Conservation (phyloP, 2,888 invertebrate genomes). For the Phasia obesa region DNA sequence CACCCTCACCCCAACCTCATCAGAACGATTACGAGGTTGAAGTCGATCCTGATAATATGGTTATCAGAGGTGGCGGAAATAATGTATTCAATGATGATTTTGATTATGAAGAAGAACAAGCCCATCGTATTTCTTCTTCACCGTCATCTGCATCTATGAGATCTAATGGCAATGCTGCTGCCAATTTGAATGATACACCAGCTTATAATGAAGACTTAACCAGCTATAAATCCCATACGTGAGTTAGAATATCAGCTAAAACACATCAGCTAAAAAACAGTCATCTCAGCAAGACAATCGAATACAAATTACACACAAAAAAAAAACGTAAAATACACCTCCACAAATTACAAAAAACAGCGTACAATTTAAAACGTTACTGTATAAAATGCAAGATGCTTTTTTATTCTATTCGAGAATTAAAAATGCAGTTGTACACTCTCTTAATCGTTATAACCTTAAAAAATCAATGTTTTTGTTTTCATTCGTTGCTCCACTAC, state of each 20-base stretch:
- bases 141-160: conserved; percentile 75
- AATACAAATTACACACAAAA: conserved; percentile 38
- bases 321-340: conserved; percentile 18
- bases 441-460: neutral
- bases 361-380: conserved; percentile 15
- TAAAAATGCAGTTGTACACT: conserved; percentile 27
- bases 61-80: conserved; percentile 76
- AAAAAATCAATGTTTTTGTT: conserved; percentile 27
- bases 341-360: conserved; percentile 21
- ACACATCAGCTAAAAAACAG: conserved; percentile 16
- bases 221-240: conserved; percentile 81
- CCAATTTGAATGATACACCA: conserved; percentile 71
- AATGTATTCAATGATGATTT: conserved; percentile 56
- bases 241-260: conserved; percentile 76
- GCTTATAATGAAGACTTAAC: conserved; percentile 77
- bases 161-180: conserved; percentile 71
- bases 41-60: conserved; percentile 80
- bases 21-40: conserved; percentile 77
- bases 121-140: conserved; percentile 56
- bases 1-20: conserved; percentile 63
- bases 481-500: conserved; percentile 34
- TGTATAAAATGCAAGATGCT: conserved; percentile 58
- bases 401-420: conserved; percentile 41
- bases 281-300: conserved; percentile 46
- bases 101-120: conserved; percentile 56